Base-by-base conservation (phyloP, 2,113 vertebrate genomes). In the Alosa alosa region DNA sequence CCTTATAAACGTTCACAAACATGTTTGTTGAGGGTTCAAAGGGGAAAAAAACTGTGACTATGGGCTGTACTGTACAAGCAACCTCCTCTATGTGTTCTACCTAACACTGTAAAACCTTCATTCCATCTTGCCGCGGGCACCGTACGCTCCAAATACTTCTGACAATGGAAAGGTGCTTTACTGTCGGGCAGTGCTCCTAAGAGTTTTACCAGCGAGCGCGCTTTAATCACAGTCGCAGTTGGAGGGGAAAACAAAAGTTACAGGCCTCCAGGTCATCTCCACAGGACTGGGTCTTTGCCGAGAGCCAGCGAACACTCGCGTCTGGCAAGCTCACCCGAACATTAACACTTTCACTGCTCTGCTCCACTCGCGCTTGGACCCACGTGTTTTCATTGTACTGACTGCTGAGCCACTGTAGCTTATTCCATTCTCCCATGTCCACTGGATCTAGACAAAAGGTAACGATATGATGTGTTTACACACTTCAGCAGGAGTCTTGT, bases 141-240 rank as follows among this genome's bases (percentile, higher is more conserved):
- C 1, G 49, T 72, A 82, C 87, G 88, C 84, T 91, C 36, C 72
- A 87, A 49, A 86, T 85, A 83, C 84, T 83, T 72, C 88, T 84
- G 84, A 90, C 68, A 88, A 86, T 68, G 39, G 47, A 64, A 82
- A 86, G 81, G 20, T 86, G 86, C 88, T 83, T 85, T 85, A 91
- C 46, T 84, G 83, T 82, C 82, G 87, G 83, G 81, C 44, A 3
- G 87, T 46, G 83, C 85, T 84, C 52, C 84, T 55, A 85, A 87
- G 84, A 84, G 85, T 86, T 81, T 87, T 88, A 81, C 86, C 50
- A 82, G 64, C 57, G 85, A 46, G 82, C 86, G 86, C 64, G 81
- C 46, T 88, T 89, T 86, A 88, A 89, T 90, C 87, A 88, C 44
- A 64, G 81, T 72, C 86, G 82, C 87, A 52, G 85, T 81, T 41